Conservation (phyloP, 1,140 invertebrate genomes). For the Pantala flavescens region DNA sequence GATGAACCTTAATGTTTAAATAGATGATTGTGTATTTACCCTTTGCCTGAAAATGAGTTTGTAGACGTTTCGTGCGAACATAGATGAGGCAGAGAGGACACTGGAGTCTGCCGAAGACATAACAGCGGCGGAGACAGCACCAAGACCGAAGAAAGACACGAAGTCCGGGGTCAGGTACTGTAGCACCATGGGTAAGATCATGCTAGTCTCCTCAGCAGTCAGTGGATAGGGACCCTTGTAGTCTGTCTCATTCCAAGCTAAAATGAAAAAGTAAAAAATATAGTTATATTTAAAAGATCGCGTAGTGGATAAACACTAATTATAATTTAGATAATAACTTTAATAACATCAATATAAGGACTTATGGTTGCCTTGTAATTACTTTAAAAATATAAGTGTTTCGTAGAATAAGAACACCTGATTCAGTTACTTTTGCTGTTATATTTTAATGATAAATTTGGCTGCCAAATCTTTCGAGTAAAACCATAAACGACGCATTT, state of each 20-base stretch:
- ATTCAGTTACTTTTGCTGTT: too few species aligned
- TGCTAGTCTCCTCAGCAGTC: slow-evolving; percentile 66
- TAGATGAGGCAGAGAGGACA: slow-evolving; percentile 89
- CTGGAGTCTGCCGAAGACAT: slow-evolving; percentile 98
- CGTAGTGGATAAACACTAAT: too few species aligned
- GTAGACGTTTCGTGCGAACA: slow-evolving; percentile 98
- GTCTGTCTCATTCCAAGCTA: slow-evolving; percentile 87
- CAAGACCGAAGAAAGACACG: slow-evolving; percentile 92
- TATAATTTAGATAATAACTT: too few species aligned
- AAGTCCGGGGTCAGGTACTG: slow-evolving; percentile 90
- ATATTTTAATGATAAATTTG: too few species aligned
- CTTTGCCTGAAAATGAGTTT: slow-evolving; percentile 90
- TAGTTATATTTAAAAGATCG: too few species aligned
- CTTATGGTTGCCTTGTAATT: too few species aligned
- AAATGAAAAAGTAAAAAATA: not conserved
- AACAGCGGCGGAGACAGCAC: slow-evolving; percentile 95
- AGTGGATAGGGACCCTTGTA: slow-evolving; percentile 65
- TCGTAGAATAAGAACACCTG: too few species aligned
- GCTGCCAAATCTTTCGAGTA: too few species aligned
- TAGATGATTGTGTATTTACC: slow-evolving; percentile 38
- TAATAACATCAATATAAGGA: too few species aligned
- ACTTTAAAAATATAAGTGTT: too few species aligned
- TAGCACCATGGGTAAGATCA: slow-evolving; percentile 93
- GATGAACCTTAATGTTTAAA: too few species aligned
- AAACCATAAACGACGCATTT: too few species aligned